Percentiles rank a stretch among this genome's conserved stretches.
phyloP scores from a whole-genome alignment of 2,888 invertebrate species.

The Cistogaster globosa region DNA sequence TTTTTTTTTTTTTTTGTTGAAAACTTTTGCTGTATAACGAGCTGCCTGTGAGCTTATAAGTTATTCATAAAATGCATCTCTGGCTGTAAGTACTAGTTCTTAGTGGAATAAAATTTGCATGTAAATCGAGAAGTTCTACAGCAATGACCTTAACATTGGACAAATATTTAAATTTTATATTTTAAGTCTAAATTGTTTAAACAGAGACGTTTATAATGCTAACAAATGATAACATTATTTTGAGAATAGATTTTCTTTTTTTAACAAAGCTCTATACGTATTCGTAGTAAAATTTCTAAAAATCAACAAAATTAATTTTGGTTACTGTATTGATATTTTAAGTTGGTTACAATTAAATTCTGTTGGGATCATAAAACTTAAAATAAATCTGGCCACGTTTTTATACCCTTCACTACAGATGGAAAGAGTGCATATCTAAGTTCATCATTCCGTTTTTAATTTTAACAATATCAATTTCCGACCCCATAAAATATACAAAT shows the following conservation, averaged over 20 bases:
- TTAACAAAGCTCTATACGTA: too few species aligned
- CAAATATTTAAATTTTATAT: not conserved
- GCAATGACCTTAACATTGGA: constrained; percentile 65
- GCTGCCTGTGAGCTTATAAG: not conserved
- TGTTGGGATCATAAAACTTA: too few species aligned
- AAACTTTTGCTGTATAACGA: constrained; percentile 36
- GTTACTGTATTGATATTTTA: too few species aligned
- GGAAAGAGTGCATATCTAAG: too few species aligned
- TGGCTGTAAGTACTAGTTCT: not conserved
- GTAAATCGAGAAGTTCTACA: constrained; percentile 51
- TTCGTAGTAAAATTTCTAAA: too few species aligned
- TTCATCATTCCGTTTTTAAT: too few species aligned
- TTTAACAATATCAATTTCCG: too few species aligned
- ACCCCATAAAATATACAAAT: too few species aligned
- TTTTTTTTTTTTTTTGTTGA: constrained; percentile 10
- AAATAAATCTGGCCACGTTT: too few species aligned
- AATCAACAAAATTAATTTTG: too few species aligned
- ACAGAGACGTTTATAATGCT: constrained; percentile 12
- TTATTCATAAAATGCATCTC: not conserved
- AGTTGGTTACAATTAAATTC: too few species aligned
- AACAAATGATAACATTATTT: not conserved
- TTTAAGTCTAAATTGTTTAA: not conserved
- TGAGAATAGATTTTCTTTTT: not conserved
- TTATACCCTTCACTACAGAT: too few species aligned
- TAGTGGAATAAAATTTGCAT: not conserved